These are phyloP conservation scores for Lithophane semibrunnea DNA, from an alignment of 2,888 invertebrate species.

Conservation along the genomic window DNA sequence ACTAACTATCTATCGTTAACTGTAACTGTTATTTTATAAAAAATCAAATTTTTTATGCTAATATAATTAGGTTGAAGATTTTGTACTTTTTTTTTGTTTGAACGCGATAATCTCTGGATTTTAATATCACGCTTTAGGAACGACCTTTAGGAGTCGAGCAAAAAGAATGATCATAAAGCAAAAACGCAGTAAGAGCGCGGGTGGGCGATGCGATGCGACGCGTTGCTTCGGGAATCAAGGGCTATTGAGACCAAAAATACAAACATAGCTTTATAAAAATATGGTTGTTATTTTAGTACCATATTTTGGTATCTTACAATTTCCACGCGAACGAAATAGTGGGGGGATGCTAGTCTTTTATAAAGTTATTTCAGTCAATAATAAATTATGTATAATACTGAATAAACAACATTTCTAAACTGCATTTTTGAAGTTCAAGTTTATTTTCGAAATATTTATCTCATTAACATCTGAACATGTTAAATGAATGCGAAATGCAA, in stretches of 20 bases:
- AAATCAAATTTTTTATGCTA: not conserved
- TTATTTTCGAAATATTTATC: constrained; percentile 4
- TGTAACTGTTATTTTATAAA: not conserved
- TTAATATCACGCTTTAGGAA: too few relatives aligned
- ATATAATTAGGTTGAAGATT: too few relatives aligned
- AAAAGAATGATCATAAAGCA: too few relatives aligned
- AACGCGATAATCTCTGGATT: too few relatives aligned
- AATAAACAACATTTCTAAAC: not conserved
- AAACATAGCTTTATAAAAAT: not conserved
- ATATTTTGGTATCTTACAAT: too few relatives aligned
- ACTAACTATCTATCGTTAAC: not conserved
- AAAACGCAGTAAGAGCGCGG: not conserved
- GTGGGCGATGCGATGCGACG: not conserved
- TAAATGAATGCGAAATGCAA: constrained; percentile 19
- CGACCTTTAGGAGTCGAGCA: too few relatives aligned
- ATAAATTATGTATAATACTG: not conserved
- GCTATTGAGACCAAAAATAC: not conserved
- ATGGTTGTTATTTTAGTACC: too few relatives aligned
- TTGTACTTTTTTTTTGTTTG: too few relatives aligned
- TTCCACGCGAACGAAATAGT: too few relatives aligned
- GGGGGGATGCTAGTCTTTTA: not conserved
- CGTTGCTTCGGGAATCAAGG: not conserved
- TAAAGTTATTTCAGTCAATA: not conserved
- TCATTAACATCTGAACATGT: not conserved
- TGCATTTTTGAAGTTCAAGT: not conserved